Evolutionary conservation across 2,797 vertebrate genomes (phyloP), one percentile per base, ranked within the genome.

Genomic region (Etheostoma perlongum): DNA sequence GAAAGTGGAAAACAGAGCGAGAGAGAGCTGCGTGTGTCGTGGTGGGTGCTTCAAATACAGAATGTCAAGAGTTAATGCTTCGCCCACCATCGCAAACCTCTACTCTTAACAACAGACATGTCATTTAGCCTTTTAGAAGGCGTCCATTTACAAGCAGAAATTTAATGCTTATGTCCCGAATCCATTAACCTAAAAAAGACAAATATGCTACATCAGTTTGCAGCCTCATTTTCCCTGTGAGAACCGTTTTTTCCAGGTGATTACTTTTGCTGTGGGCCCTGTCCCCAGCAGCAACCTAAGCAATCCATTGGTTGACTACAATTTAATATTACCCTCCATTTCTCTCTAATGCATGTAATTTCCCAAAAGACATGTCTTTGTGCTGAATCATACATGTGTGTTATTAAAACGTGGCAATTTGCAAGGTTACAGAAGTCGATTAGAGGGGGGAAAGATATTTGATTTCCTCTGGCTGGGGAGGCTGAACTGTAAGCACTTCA

Each of bases 351-450:
- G 51, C 75, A 83, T 85, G 83, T 82, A 67, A 93, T 93, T 93
- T 93, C 92, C 91, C 89, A n/a, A 55, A 76, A 79, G 89, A 76
- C 53, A 47, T 0, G n/a, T 46, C 30, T 66, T 83, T 85, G 59
- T 88, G 91, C 91, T 91, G 92, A 91, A 81, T 92, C 90, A 89
- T 83, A 83, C 77, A 68, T 62, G 52, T 67, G 51, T 55, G 70
- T 83, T 92, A 92, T 92, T 91, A 91, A 88, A 89, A 84, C 42
- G 18, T 64, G 27, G 71, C 70, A 81, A 89, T 91, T 88, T 88
- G 67, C 27, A 55, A 61, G 70, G 80, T 77, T 81, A 64, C 19
- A 74, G 36, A 51, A 46, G 74, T 59, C 70, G 68, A 74, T 76
- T 78, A 68, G 51, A 74, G 53, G 46, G 53, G 51, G 40, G 54